Conservation (phyloP, 2,797 vertebrate genomes). For the Notamacropus eugenii region DNA sequence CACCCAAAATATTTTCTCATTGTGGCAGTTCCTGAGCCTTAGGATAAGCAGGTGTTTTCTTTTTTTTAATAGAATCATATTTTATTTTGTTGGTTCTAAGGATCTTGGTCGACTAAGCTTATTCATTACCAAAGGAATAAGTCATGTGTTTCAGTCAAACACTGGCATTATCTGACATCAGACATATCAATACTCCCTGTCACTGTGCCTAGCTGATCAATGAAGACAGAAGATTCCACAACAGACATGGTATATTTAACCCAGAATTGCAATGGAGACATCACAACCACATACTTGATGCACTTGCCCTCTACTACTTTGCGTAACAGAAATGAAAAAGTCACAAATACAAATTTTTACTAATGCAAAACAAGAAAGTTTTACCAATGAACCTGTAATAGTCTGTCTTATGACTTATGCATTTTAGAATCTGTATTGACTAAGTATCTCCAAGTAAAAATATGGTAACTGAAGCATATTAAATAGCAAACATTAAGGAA, state of each 20-base stretch:
- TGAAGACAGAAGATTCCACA: neutral
- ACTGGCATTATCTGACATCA: neutral
- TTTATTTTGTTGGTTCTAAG: neutral
- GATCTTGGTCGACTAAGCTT: neutral
- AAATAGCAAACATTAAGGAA: slow-evolving; percentile 52
- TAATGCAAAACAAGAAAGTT: slow-evolving; percentile 10
- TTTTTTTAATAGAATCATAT: neutral
- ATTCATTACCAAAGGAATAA: neutral
- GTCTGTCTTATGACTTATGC: neutral
- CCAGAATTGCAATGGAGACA: neutral
- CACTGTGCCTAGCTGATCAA: neutral
- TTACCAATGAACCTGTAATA: neutral
- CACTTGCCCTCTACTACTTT: neutral
- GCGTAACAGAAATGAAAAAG: slow-evolving; percentile 43
- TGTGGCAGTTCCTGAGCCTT: neutral
- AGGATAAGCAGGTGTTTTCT: neutral
- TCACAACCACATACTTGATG: neutral
- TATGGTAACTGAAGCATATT: slow-evolving; percentile 50
- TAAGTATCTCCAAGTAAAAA: slow-evolving; percentile 49
- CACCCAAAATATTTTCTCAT: neutral
- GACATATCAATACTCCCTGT: neutral
- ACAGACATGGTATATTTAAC: neutral
- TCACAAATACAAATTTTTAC: slow-evolving; percentile 7
- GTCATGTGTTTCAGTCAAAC: neutral
- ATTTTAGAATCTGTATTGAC: neutral